These are phyloP conservation scores for Aythya baeri DNA, from an alignment of 2,113 vertebrate species.

Conservation along the genomic window DNA sequence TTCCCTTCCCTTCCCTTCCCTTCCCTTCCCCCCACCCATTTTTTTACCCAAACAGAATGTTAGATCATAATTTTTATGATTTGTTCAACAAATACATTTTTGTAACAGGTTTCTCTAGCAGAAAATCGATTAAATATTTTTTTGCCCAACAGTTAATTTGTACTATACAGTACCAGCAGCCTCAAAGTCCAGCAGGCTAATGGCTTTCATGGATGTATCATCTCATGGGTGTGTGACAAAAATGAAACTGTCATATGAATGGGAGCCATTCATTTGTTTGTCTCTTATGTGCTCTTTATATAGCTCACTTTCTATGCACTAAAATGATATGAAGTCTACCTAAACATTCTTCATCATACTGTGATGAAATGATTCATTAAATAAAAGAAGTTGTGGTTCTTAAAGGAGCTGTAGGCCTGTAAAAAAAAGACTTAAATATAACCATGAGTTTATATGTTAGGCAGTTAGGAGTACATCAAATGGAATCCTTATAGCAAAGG, in stretches of 20 bases:
- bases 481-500: not conserved
- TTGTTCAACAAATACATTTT: not conserved
- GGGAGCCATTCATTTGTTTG: not conserved
- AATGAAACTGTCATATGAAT: not conserved
- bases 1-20: no score
- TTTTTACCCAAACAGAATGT: not conserved
- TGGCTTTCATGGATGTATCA: not conserved
- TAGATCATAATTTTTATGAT: not conserved
- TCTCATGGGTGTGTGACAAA: not conserved
- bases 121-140: not conserved
- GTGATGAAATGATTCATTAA: not conserved
- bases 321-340: not conserved
- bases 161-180: not conserved
- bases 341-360: not conserved
- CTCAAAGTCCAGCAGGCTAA: not conserved
- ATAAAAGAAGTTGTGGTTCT: not conserved
- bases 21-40: not conserved
- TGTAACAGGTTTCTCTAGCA: not conserved
- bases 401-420: not conserved
- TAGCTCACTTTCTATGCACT: not conserved
- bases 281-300: not conserved
- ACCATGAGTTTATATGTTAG: not conserved
- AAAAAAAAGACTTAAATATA: not conserved
- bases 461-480: not conserved
- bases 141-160: not conserved